A percentile compares a stretch with the other conserved stretches of the same genome.
Conservation (phyloP, 2,888 invertebrate genomes). For the Antheraea yamamai region DNA sequence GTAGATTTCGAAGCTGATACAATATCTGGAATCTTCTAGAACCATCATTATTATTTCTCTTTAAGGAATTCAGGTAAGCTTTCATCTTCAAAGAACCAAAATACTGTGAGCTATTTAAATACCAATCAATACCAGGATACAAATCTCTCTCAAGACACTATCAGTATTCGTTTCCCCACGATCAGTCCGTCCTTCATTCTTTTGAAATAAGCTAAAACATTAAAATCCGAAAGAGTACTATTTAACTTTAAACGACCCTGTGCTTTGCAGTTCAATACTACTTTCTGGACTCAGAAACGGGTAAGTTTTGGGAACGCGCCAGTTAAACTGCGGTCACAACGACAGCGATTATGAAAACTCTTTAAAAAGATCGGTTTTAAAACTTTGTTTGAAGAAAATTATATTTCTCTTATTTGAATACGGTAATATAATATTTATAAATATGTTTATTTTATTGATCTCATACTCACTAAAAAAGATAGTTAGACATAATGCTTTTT, state of each 20-base stretch:
- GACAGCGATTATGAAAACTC: conserved; percentile 10
- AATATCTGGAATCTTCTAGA: background rate
- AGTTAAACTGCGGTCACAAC: conserved; percentile 9
- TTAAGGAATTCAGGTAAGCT: background rate
- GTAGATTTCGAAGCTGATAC: background rate
- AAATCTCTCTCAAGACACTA: background rate
- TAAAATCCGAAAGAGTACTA: background rate
- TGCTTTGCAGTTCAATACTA: conserved; percentile 2
- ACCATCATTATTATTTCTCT: background rate
- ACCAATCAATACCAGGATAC: too few relatives aligned
- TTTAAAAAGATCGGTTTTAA: background rate
- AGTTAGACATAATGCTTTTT: too few relatives aligned
- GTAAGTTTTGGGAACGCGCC: conserved; percentile 13
- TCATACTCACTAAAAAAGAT: too few relatives aligned
- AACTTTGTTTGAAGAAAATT: background rate
- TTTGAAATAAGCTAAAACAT: conserved; percentile 7
- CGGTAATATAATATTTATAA: background rate
- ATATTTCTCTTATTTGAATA: background rate
- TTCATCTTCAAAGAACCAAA: background rate
- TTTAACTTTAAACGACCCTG: conserved; percentile 7
- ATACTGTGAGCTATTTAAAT: background rate
- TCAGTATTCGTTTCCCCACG: background rate
- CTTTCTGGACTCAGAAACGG: conserved; percentile 7
- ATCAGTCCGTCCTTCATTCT: background rate
- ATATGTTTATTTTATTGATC: too few relatives aligned